A percentile compares a stretch with the other conserved stretches of the same genome.
Evolutionary conservation across 1,140 invertebrate genomes (phyloP).

Genomic region (Aplysia californica): DNA sequence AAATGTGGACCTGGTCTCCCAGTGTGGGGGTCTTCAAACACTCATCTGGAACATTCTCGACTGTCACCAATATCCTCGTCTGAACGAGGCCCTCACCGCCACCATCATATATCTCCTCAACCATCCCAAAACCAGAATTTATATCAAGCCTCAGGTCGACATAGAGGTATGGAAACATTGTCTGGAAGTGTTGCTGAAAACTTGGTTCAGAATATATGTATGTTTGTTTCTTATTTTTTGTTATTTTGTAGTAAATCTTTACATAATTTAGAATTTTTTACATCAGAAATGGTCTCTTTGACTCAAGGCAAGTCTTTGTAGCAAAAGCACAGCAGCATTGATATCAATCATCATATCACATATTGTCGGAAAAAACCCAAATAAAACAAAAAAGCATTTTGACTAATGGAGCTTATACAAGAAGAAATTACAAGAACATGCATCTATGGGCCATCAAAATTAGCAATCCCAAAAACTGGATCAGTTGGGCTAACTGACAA

Average conservation of each 20-base stretch:
- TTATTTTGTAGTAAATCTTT: not conserved
- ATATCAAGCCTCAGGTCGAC: conserved; percentile 76
- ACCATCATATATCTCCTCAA: conserved; percentile 90
- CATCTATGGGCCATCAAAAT: too few relatives aligned
- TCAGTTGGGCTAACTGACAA: too few relatives aligned
- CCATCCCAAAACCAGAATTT: conserved; percentile 81
- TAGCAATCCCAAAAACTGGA: too few relatives aligned
- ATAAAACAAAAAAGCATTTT: too few relatives aligned
- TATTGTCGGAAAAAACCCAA: too few relatives aligned
- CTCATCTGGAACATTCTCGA: conserved; percentile 84
- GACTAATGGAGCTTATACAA: too few relatives aligned
- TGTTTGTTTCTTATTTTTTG: not conserved
- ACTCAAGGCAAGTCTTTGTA: too few relatives aligned
- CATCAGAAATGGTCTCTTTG: too few relatives aligned
- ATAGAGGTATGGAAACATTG: conserved; percentile 60
- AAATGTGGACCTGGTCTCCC: conserved; percentile 83
- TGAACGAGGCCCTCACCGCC: conserved; percentile 84
- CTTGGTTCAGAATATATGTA: not conserved
- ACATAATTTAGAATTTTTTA: too few relatives aligned
- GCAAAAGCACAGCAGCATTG: too few relatives aligned
- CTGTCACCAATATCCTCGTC: conserved; percentile 77
- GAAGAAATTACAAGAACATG: too few relatives aligned
- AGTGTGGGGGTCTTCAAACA: conserved; percentile 84
- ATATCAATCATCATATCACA: too few relatives aligned
- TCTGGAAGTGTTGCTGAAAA: not conserved